These are phyloP conservation scores for Trachemys scripta DNA, from an alignment of 2,113 vertebrate genomes.

Conservation along the genomic window DNA sequence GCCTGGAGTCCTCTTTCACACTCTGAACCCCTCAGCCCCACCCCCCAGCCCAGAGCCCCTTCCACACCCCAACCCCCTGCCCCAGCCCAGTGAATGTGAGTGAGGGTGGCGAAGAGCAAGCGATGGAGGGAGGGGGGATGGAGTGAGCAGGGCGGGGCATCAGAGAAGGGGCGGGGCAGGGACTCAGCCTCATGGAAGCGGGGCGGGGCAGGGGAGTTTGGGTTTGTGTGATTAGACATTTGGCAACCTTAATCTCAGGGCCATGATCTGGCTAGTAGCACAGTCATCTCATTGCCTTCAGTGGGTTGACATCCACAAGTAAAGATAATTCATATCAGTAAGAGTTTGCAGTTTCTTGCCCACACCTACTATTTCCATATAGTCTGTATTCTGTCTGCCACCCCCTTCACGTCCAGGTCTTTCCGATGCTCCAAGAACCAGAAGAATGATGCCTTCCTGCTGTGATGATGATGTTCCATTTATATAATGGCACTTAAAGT, in stretches of 20 bases:
- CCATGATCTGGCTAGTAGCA: background rate
- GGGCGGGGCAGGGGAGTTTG: no score
- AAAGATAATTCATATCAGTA: background rate
- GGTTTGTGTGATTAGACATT: no score
- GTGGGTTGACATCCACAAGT: fast-evolving
- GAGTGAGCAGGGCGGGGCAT: no score
- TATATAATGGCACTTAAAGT: background rate
- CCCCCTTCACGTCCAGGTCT: background rate
- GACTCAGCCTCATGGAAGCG: no score
- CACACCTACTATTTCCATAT: background rate
- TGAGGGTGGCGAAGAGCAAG: no score
- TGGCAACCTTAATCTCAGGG: background rate
- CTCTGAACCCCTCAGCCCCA: no score
- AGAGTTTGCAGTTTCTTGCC: fast-evolving
- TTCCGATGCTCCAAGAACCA: background rate
- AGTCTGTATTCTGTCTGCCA: background rate
- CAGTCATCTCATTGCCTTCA: background rate
- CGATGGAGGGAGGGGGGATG: no score
- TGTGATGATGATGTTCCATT: background rate
- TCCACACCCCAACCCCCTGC: no score
- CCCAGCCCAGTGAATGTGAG: no score
- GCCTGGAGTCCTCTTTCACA: no score
- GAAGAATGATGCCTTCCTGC: background rate
- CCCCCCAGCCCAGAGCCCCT: no score
- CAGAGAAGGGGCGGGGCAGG: no score